phyloP scores from a whole-genome alignment of 2,797 vertebrate genomes.

The Acridotheres tristis region DNA sequence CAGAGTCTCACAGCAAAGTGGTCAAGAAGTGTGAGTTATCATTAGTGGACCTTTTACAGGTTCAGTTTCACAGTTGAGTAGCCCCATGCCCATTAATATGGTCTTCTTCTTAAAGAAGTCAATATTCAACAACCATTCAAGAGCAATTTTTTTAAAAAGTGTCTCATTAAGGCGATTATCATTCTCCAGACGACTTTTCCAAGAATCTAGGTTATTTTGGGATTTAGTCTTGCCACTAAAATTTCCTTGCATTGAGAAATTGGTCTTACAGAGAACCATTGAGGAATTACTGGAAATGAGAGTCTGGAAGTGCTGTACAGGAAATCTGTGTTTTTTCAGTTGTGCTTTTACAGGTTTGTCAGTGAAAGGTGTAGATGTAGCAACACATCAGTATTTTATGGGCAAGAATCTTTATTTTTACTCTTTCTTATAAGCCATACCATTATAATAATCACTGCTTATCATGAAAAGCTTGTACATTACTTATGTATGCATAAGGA shows the following conservation, averaged over 20 bases:
- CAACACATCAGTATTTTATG: not conserved
- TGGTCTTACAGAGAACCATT: not conserved
- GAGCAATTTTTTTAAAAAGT: not conserved
- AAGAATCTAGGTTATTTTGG: not conserved
- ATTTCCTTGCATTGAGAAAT: not conserved
- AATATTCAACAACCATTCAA: not conserved
- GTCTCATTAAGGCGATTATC: not conserved
- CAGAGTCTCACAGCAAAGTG: not conserved
- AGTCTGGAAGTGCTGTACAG: not conserved
- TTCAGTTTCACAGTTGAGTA: not conserved
- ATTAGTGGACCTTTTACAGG: not conserved
- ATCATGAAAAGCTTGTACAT: not conserved
- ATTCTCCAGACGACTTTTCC: not conserved
- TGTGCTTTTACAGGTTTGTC: not conserved
- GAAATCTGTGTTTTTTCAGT: not conserved
- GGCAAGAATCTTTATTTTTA: not conserved
- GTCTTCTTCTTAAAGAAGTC: not conserved
- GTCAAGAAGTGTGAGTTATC: not conserved
- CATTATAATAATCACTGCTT: not conserved
- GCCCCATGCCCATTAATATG: not conserved
- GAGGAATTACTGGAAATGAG: not conserved
- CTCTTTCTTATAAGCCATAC: not conserved
- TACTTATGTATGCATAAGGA: not conserved
- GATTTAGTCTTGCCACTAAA: not conserved
- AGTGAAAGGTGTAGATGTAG: not conserved